These are phyloP conservation scores for Ephestia elutella DNA, from an alignment of 1,140 invertebrate species.

Conservation along the genomic window DNA sequence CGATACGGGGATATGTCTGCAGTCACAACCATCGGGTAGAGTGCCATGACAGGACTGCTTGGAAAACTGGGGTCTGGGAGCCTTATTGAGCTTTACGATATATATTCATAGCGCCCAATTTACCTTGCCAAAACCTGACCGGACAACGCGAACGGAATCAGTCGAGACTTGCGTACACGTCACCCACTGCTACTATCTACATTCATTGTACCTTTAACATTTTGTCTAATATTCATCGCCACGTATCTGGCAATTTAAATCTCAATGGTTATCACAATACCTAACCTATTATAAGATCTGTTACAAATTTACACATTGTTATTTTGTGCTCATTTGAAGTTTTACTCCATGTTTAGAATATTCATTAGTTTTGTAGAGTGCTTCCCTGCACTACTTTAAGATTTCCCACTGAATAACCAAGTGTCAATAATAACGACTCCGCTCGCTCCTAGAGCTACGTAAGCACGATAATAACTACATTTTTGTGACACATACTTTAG, in stretches of 20 bases:
- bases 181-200: constrained; percentile 39
- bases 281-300: constrained; percentile 67
- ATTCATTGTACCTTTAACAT: constrained; percentile 63
- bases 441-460: constrained; percentile 3
- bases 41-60: constrained; percentile 40
- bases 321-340: constrained; percentile 54
- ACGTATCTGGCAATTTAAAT: constrained; percentile 53
- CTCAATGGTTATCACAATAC: constrained; percentile 70
- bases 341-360: constrained; percentile 24
- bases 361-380: background rate
- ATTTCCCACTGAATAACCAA: background rate
- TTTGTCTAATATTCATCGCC: constrained; percentile 48
- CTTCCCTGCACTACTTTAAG: background rate
- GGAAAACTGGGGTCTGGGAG: constrained; percentile 6
- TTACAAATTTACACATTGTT: constrained; percentile 52
- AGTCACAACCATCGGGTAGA: constrained; percentile 59
- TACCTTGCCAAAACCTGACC: constrained; percentile 17
- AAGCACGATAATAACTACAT: constrained; percentile 9
- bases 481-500: constrained; percentile 45
- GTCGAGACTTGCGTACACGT: constrained; percentile 50
- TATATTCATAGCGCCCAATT: background rate
- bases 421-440: constrained; percentile 6
- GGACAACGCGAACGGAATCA: constrained; percentile 35
- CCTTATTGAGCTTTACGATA: background rate
- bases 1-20: constrained; percentile 52